Evolutionary conservation across 2,888 invertebrate genomes (phyloP), one percentile per base, ranked within the genome.

Genomic region (Polymixis lichenea): DNA sequence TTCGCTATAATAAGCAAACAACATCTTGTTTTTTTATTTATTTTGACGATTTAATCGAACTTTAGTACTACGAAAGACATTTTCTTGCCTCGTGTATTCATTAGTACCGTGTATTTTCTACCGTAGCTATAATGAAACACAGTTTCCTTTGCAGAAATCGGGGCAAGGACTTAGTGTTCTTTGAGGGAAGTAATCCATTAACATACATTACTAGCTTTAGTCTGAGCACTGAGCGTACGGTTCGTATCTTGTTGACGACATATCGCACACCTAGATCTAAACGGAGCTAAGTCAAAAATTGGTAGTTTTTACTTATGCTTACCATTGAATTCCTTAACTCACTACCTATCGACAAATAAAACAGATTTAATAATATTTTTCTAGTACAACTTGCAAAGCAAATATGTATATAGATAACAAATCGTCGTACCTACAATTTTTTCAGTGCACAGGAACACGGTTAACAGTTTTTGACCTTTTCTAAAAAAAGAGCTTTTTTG

Each of bases 141-240:
- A 67, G 19, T 43, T n/a, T 72, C 19, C 49, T 69, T 77, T 55
- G 55, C 32, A 51, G 19, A 58, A 77, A 68, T 69, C 49, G 75
- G 67, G 49, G 9, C 61, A 82, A 70, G 60, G 67, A 60, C 49
- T 61, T 49, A 25, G 13, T 28, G 38, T 61, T 32, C 78, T 72
- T 77, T 61, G 71, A 77, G 72, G n/a, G 22, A 69, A 83, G 60
- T 77, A 78, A 77, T 83, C 78, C 83, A 82, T 82, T 82, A 69
- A 69, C 78, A 68, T 69, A 75, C 61, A 56, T 62, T 72, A 51
- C 58, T 28, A 60, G n/a, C 17, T 65, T 32, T 43, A 51, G 51
- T 25, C 22, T 28, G 28, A 66, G 28, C 15, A 9, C 22, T 51
- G 22, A n/a, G 32, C 9, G 51, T 38, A 15, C 15, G 11, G 43